Conservation (phyloP, 2,113 vertebrate genomes). For the Poeciliopsis occidentalis region DNA sequence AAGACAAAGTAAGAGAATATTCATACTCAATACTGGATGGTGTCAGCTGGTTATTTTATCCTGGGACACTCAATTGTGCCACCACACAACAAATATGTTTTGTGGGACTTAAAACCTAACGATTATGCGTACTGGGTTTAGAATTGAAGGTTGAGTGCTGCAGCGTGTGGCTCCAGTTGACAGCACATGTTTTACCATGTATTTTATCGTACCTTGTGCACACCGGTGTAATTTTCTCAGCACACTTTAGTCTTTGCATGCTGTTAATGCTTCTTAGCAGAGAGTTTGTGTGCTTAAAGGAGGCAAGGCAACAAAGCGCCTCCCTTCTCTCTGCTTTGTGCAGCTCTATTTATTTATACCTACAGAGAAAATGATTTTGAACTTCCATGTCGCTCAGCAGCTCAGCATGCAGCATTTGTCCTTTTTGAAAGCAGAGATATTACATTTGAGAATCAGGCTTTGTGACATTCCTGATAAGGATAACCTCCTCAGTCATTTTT, state of each 20-base stretch:
- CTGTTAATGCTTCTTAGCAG: neutral
- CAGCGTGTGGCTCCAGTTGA: neutral
- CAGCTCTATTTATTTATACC: slow-evolving; percentile 51
- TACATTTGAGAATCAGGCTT: slow-evolving; percentile 22
- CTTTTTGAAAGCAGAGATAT: slow-evolving; percentile 47
- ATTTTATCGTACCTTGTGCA: too few relatives aligned
- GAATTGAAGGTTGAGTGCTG: neutral
- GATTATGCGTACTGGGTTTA: neutral
- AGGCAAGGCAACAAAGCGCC: slow-evolving; percentile 37
- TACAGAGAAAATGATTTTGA: slow-evolving; percentile 42
- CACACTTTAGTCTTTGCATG: neutral
- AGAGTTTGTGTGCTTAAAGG: neutral
- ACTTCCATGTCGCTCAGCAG: slow-evolving; percentile 47
- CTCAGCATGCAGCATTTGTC: slow-evolving; percentile 41
- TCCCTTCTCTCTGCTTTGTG: slow-evolving; percentile 45
- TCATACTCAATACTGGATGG: neutral
- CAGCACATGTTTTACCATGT: too few relatives aligned
- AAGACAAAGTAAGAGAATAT: neutral
- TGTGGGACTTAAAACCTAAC: too few relatives aligned
- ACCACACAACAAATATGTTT: too few relatives aligned
- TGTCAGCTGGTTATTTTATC: neutral
- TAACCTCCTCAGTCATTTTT: slow-evolving; percentile 66
- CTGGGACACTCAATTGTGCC: neutral
- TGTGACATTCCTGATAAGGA: slow-evolving; percentile 51
- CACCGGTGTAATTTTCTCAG: too few relatives aligned